Evolutionary conservation across 2,797 vertebrate genomes (phyloP), one percentile per base, ranked within the genome.

Genomic region (Adrianichthys oophorus): DNA sequence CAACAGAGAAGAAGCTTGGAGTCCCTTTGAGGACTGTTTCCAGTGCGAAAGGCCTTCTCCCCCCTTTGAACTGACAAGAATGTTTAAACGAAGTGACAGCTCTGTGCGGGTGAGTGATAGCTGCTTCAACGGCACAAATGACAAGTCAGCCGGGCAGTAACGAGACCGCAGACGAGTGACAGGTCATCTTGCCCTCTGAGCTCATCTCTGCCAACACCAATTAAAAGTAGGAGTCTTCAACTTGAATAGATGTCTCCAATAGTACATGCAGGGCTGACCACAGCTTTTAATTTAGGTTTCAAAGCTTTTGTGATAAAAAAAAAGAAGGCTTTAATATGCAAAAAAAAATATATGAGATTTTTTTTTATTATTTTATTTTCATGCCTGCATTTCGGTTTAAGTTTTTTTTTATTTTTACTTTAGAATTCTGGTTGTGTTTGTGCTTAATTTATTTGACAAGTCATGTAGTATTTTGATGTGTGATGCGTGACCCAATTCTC

Each of bases 1-100:
- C 47, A 49, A 16, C 10, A 21, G 44, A 58, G 42, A 21, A 66
- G 56, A 44, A 42, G 48, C 65, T 15, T 57, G 37, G 51, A 37
- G 46, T 53, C 43, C 52, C 15, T 68, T 56, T 83, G 76, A 66
- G n/a, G 45, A n/a, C 42, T 73, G 62, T 72, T 12, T 10, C 32
- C 55, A 41, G 21, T 61, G 46, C 47, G 21, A 41, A 56, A 52
- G 43, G 32, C 32, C 32, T 29, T 17, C 41, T 19, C 67, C 24
- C 58, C 52, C 32, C 44, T 62, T 70, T 60, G 59, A 65, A 76
- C 65, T 66, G 76, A 65, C 53, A 61, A 48, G 55, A 62, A 71
- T 79, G 76, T 79, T 85, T 74, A 84, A 52, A 68, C 13, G 71
- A 52, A 65, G 29, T 71, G 83, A 76, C 79, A 84, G 74, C 57